A percentile compares a stretch with the other conserved stretches of the same genome.
These are phyloP conservation scores for Eupeodes corollae DNA, from an alignment of 1,140 invertebrate genomes.

Conservation along the genomic window DNA sequence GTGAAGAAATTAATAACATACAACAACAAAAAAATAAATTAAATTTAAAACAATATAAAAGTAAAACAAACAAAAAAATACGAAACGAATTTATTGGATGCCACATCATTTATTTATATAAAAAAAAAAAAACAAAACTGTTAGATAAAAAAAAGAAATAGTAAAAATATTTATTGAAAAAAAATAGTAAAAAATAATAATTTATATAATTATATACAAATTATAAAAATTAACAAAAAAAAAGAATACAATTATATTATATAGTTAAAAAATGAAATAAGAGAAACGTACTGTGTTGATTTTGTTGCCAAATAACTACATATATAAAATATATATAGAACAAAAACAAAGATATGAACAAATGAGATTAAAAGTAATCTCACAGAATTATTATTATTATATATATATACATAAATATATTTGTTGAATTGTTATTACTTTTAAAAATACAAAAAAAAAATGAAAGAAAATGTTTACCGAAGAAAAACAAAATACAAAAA, in stretches of 20 bases:
- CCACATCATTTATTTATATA: conserved; percentile 35
- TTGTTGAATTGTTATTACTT: too few relatives aligned
- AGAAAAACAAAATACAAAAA: too few relatives aligned
- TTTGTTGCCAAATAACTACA: conserved; percentile 10
- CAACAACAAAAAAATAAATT: not conserved
- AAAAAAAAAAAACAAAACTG: conserved; percentile 10
- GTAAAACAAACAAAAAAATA: conserved; percentile 17
- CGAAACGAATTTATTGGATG: conserved; percentile 39
- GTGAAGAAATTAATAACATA: conserved; percentile 1
- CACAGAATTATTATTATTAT: not conserved
- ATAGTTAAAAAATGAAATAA: conserved; percentile 8
- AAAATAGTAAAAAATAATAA: not conserved
- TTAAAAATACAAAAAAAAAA: too few relatives aligned
- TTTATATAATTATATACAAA: conserved; percentile 8
- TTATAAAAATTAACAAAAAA: not conserved
- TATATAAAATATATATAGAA: too few relatives aligned
- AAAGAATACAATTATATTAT: not conserved
- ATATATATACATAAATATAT: conserved; percentile 2
- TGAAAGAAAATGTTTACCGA: too few relatives aligned
- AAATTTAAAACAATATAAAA: conserved; percentile 11
- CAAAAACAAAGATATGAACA: too few relatives aligned
- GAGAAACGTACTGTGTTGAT: conserved; percentile 14
- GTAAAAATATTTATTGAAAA: conserved; percentile 1
- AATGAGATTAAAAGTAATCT: too few relatives aligned
- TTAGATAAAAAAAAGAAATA: conserved; percentile 10